Conservation (phyloP, 2,797 vertebrate genomes). For the Capromys pilorides region DNA sequence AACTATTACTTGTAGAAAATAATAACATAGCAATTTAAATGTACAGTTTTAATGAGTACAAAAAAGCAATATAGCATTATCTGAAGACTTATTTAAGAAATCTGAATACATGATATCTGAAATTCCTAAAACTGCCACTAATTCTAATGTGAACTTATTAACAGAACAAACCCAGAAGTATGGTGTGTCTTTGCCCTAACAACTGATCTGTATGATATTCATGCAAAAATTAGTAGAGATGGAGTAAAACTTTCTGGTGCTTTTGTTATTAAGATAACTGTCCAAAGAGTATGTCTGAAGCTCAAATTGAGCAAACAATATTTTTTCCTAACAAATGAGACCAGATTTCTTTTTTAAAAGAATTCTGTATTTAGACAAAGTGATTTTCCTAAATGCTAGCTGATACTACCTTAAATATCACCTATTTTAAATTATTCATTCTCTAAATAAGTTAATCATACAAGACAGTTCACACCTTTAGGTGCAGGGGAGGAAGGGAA, state of each 20-base stretch:
- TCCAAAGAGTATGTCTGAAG: constrained; percentile 69
- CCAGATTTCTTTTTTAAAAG: constrained; percentile 69
- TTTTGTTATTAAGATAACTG: constrained; percentile 66
- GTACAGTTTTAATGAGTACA: constrained; percentile 80
- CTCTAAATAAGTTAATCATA: constrained; percentile 80
- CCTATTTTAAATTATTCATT: constrained; percentile 77
- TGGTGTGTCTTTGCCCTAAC: constrained; percentile 55
- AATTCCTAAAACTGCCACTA: constrained; percentile 67
- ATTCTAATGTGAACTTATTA: constrained; percentile 60
- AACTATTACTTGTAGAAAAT: constrained; percentile 84
- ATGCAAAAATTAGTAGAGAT: constrained; percentile 74
- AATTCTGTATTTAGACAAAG: constrained; percentile 75
- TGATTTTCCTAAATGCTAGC: constrained; percentile 66
- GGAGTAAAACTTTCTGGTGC: constrained; percentile 63
- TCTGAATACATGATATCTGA: constrained; percentile 32
- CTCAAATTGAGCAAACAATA: constrained; percentile 61
- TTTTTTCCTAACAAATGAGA: constrained; percentile 68
- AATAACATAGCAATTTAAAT: constrained; percentile 79
- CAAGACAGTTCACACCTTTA: constrained; percentile 69
- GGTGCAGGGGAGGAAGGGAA: background rate
- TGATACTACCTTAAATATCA: constrained; percentile 69
- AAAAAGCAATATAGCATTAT: constrained; percentile 78
- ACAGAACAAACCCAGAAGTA: constrained; percentile 56
- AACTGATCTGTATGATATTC: constrained; percentile 64
- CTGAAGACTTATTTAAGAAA: constrained; percentile 59